A percentile compares a stretch with the other conserved stretches of the same genome.
phyloP scores from a whole-genome alignment of 30 jellyfish, hydroid and myxozoan genomes.

The Clytia hemisphaerica region DNA sequence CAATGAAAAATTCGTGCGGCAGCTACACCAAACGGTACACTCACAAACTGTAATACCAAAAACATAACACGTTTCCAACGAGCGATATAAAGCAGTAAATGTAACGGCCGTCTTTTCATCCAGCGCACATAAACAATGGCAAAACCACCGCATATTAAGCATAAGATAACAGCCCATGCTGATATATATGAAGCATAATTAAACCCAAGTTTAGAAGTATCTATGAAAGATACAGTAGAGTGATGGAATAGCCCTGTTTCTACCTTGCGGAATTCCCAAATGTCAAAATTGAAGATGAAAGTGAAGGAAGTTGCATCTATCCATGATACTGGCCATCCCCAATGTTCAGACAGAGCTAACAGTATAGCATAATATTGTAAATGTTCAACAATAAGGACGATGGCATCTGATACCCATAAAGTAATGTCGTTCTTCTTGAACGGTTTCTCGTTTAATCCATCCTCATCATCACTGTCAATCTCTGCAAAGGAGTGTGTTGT shows the following conservation, averaged over 20 bases:
- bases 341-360: slow-evolving; percentile 74
- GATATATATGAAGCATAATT: slow-evolving; percentile 67
- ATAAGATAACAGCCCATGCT: slow-evolving; percentile 61
- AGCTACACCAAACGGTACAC: slow-evolving; percentile 86
- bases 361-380: slow-evolving; percentile 72
- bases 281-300: slow-evolving; percentile 63
- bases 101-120: slow-evolving; percentile 67
- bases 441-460: slow-evolving; percentile 27
- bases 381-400: slow-evolving; percentile 57
- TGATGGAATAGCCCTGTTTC: slow-evolving; percentile 77
- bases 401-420: slow-evolving; percentile 85
- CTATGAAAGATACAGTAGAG: slow-evolving; percentile 67
- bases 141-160: slow-evolving; percentile 42
- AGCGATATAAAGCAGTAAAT: slow-evolving; percentile 69
- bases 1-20: slow-evolving; percentile 88
- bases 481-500: too few relatives aligned
- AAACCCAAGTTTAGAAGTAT: slow-evolving; percentile 52
- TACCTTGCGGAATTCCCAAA: slow-evolving; percentile 85
- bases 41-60: slow-evolving; percentile 50
- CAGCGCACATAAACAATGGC: slow-evolving; percentile 37
- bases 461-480: slow-evolving; percentile 60
- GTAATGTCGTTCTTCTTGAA: slow-evolving; percentile 62
- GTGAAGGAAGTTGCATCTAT: slow-evolving; percentile 62
- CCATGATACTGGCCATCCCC: slow-evolving; percentile 97
- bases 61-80: slow-evolving; percentile 63